A percentile compares a stretch with the other conserved stretches of the same genome.
Conservation (phyloP, 2,797 vertebrate genomes). For the Champsocephalus gunnari region DNA sequence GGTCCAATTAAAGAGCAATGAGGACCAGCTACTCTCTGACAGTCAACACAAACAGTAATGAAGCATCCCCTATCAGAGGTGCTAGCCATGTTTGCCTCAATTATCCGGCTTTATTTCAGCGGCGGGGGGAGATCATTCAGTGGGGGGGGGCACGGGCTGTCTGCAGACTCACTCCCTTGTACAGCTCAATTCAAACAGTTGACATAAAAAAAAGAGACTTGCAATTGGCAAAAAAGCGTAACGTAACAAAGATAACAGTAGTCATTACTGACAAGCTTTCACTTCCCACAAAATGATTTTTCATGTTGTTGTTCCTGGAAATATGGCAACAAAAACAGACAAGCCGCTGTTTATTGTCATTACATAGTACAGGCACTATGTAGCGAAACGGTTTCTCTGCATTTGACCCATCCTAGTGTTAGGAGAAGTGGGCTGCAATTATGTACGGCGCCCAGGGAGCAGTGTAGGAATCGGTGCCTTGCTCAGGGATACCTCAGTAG, state of each 20-base stretch:
- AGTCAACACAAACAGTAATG: slow-evolving; percentile 79
- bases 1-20: slow-evolving; percentile 73
- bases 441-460: no score
- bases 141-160: neutral
- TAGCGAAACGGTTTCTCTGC: no score
- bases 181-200: slow-evolving; percentile 45
- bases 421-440: no score
- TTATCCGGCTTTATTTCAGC: slow-evolving; percentile 74
- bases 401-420: no score
- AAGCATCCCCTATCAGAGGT: slow-evolving; percentile 66
- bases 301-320: slow-evolving; percentile 48
- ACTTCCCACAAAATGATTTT: slow-evolving; percentile 54
- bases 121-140: slow-evolving; percentile 50
- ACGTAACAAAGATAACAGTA: slow-evolving; percentile 46
- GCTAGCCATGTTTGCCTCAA: slow-evolving; percentile 69
- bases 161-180: slow-evolving; percentile 38
- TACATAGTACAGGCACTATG: no score
- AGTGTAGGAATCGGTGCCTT: no score
- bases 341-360: neutral
- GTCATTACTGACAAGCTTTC: slow-evolving; percentile 59
- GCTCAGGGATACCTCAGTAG: no score
- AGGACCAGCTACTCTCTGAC: slow-evolving; percentile 66
- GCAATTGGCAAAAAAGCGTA: slow-evolving; percentile 47
- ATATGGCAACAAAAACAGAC: slow-evolving; percentile 43
- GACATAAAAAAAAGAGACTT: slow-evolving; percentile 42